Evolutionary conservation across 2,113 vertebrate genomes (phyloP).

Genomic region (Platanista minor): DNA sequence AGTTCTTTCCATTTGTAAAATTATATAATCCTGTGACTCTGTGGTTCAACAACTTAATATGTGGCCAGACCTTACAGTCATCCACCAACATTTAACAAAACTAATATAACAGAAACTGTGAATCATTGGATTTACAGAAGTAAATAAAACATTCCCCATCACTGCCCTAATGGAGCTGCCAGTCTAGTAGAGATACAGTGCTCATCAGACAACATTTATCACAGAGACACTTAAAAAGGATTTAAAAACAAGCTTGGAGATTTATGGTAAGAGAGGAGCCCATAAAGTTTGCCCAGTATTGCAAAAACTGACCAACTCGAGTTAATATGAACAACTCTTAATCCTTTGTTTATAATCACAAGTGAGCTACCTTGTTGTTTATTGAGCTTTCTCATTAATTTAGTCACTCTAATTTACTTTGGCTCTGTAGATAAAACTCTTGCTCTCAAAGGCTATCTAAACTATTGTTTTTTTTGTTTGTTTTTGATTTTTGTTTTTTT

Average conservation of each 20-base stretch:
- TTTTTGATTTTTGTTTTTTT: too few species aligned
- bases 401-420: not conserved
- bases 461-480: not conserved
- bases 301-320: not conserved
- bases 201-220: not conserved
- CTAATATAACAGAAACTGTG: not conserved
- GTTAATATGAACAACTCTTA: not conserved
- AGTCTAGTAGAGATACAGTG: not conserved
- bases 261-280: not conserved
- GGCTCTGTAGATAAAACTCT: not conserved
- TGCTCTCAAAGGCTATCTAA: not conserved
- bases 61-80: not conserved
- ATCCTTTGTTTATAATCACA: not conserved
- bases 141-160: not conserved
- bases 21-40: not conserved
- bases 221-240: not conserved
- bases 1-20: not conserved
- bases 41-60: not conserved
- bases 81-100: not conserved
- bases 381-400: not conserved
- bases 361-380: not conserved
- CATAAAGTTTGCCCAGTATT: not conserved
- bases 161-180: not conserved
- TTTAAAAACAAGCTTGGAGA: not conserved
- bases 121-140: not conserved